phyloP scores from a whole-genome alignment of 37 sponge, comb jelly and placozoan species.

The Halichondria panicea region DNA sequence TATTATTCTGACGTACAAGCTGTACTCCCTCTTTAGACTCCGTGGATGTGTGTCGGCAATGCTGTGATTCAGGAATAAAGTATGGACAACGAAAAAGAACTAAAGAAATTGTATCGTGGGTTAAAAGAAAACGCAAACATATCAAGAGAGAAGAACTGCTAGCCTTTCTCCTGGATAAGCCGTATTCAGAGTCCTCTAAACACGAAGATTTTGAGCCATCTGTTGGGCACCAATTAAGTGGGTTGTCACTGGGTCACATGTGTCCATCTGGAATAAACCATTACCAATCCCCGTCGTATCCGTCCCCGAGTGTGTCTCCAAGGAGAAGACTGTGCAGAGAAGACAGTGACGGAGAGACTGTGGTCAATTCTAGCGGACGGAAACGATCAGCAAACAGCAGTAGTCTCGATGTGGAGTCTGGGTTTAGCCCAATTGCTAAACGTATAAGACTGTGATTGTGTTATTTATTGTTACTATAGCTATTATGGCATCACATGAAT shows the following conservation, averaged over 20 bases:
- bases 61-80: constrained; percentile 68
- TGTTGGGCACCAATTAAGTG: neutral
- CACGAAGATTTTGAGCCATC: neutral
- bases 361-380: constrained; percentile 10
- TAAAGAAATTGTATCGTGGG: constrained; percentile 73
- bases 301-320: too few species aligned
- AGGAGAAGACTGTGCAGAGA: constrained; percentile 51
- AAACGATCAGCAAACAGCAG: constrained; percentile 21
- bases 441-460: constrained; percentile 54
- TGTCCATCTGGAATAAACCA: too few species aligned
- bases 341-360: constrained; percentile 10
- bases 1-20: too few species aligned
- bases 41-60: constrained; percentile 69
- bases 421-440: constrained; percentile 24
- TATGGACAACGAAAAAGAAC: constrained; percentile 69
- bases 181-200: constrained; percentile 34
- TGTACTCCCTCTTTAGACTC: too few species aligned
- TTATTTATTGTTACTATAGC: constrained; percentile 1
- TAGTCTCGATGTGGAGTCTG: constrained; percentile 22
- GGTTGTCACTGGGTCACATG: neutral
- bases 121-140: constrained; percentile 68
- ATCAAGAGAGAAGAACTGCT: constrained; percentile 76
- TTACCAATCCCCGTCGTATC: neutral
- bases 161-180: constrained; percentile 69
- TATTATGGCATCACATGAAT: too few species aligned